A percentile compares a stretch with the other conserved stretches of the same genome.
Conservation (phyloP, 2,113 vertebrate species). For the Cisticola juncidis region DNA sequence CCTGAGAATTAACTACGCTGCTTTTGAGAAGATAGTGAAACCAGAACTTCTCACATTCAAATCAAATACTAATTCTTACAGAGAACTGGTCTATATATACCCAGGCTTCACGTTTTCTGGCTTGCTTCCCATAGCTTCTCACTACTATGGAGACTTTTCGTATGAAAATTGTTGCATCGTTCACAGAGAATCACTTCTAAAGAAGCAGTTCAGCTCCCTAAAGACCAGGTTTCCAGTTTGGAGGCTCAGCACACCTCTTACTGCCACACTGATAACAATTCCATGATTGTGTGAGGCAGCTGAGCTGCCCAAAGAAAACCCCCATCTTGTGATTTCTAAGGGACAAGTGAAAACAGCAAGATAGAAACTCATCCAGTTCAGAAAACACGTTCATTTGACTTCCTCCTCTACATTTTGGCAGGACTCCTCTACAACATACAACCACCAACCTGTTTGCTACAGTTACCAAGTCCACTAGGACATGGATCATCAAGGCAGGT, state of each 20-base stretch:
- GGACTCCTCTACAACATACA: neutral
- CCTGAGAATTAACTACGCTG: neutral
- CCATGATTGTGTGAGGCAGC: neutral
- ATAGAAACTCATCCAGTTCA: neutral
- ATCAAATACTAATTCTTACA: neutral
- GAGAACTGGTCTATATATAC: neutral
- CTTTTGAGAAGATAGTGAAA: neutral
- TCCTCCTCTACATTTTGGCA: neutral
- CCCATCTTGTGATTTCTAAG: neutral
- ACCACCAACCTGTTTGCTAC: neutral
- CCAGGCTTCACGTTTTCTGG: neutral
- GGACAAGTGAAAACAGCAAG: neutral
- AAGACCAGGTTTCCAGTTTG: neutral
- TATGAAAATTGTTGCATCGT: no score
- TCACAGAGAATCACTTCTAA: neutral
- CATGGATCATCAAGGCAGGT: conserved; percentile 39
- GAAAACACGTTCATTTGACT: neutral
- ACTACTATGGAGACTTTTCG: neutral
- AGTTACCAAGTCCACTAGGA: conserved; percentile 18
- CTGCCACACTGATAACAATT: neutral
- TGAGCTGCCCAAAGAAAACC: neutral
- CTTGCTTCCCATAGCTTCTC: neutral
- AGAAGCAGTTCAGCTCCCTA: neutral
- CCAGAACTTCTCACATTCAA: neutral
- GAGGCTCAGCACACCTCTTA: neutral